These are phyloP conservation scores for Pedionomus torquatus DNA, from an alignment of 2,113 vertebrate species.

Conservation along the genomic window DNA sequence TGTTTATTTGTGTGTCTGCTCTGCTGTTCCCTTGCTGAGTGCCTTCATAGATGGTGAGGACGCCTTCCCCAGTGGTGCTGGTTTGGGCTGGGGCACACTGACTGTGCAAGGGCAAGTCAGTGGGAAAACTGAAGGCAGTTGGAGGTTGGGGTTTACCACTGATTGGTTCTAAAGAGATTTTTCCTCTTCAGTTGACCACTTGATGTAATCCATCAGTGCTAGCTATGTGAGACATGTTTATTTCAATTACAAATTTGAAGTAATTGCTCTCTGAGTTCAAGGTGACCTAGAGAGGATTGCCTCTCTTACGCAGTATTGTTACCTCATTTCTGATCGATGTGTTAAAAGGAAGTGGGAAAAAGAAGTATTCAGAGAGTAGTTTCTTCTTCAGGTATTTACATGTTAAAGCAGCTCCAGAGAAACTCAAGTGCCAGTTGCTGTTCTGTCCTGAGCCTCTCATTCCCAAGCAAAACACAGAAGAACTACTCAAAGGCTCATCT, in stretches of 20 bases:
- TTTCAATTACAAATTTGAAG: not conserved
- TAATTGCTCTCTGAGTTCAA: not conserved
- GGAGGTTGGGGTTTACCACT: not conserved
- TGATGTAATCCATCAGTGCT: not conserved
- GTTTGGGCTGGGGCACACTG: not conserved
- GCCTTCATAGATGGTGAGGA: accelerated
- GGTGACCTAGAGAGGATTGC: not conserved
- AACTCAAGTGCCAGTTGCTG: not conserved
- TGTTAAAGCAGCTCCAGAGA: not conserved
- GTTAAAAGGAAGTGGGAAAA: not conserved
- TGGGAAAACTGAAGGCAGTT: not conserved
- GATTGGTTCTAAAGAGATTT: not conserved
- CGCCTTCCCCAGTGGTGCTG: not conserved
- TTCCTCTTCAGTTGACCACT: not conserved
- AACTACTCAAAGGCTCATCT: not conserved
- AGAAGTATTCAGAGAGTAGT: not conserved
- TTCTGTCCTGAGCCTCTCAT: not conserved
- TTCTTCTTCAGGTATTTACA: not conserved
- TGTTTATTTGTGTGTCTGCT: not conserved
- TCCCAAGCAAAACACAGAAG: not conserved
- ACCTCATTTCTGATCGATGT: not conserved
- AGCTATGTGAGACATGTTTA: not conserved
- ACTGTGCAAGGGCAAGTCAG: not conserved
- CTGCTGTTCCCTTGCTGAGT: not conserved
- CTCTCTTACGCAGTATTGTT: not conserved